Base-by-base conservation (phyloP, 1,140 invertebrate species). In the Neoseiulus cucumeris region DNA sequence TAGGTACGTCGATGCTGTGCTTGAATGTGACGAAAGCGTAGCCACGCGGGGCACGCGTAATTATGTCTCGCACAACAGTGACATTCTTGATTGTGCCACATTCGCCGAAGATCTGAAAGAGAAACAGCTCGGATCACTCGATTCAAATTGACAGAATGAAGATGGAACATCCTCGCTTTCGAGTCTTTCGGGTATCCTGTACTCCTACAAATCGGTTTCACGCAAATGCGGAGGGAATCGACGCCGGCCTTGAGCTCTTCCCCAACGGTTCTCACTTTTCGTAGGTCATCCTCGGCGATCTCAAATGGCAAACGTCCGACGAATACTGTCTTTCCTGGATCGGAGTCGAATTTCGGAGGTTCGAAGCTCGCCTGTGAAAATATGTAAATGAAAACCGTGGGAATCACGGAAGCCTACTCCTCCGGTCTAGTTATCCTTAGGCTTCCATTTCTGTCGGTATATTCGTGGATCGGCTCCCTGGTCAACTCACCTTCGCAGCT, bases 11-110 rank as follows among this genome's bases (percentile, higher is more conserved):
- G 25, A 20, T 17, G 14, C 25, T 29, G 51, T 59, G 51, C 22
- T 59, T 59, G 51, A 59, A 59, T 25, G 51, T 59, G 14, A 59
- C 1, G 22, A 59, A 59, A 17, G 51, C 51, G 51, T 59, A 59
- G 4, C 51, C 51, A 1, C 22, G 51, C 5, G 51, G 22, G 17
- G 51, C 51, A 5, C 51, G 25, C 25, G 51, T 20, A 29, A 59
- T 59, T 20, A 20, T 25, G 33, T 59, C 17, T 2, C 33, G 51
- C 22, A 59, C 51, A n/a, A 59, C 12, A 25, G 12, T 12, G 2
- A 59, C 4, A 59, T 59, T 25, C 33, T 20, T 59, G n/a, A 59
- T n/a, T 17, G 51, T 59, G 51, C 51, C 51, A 20, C 51, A 59
- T 25, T 9, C 33, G 14, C 14, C 14, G 51, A 59, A 59, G 17